Conservation (phyloP, 2,888 invertebrate genomes). For the Horisme vitalbata region DNA sequence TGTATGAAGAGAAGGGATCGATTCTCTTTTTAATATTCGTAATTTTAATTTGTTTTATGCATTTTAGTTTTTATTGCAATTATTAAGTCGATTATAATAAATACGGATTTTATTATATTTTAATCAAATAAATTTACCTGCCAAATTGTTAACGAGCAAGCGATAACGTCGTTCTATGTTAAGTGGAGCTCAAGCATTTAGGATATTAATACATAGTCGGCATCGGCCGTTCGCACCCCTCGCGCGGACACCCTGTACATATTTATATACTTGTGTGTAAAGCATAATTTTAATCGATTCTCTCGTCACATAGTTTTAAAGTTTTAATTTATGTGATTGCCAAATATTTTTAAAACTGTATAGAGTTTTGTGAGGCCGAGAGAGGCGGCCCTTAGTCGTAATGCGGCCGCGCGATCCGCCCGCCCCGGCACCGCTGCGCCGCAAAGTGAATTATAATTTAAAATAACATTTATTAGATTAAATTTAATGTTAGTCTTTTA, state of each 20-base stretch:
- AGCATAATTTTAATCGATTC: constrained; percentile 81
- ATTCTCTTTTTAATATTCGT: constrained; percentile 80
- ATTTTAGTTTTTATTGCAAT: constrained; percentile 80
- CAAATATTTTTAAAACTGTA: constrained; percentile 79
- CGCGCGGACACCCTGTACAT: constrained; percentile 70
- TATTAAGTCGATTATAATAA: constrained; percentile 71
- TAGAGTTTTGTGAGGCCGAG: constrained; percentile 62
- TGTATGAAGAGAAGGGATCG: constrained; percentile 59
- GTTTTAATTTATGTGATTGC: constrained; percentile 81
- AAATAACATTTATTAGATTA: constrained; percentile 82
- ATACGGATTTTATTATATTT: constrained; percentile 73
- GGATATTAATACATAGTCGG: constrained; percentile 53
- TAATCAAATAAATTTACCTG: constrained; percentile 77
- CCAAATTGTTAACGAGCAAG: constrained; percentile 78
- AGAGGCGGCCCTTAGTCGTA: constrained; percentile 55
- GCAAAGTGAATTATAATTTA: constrained; percentile 80
- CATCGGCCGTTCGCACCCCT: constrained; percentile 55
- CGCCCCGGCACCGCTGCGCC: constrained; percentile 58
- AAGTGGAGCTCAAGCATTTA: constrained; percentile 80
- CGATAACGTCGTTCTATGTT: constrained; percentile 65
- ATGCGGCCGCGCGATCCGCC: constrained; percentile 41
- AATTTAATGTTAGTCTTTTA: constrained; percentile 83
- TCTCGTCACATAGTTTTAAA: constrained; percentile 82
- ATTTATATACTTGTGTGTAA: constrained; percentile 75
- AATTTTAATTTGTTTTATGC: constrained; percentile 80